These are phyloP conservation scores for Cataglyphis cursor DNA, from an alignment of 2,888 invertebrate genomes.

Conservation along the genomic window DNA sequence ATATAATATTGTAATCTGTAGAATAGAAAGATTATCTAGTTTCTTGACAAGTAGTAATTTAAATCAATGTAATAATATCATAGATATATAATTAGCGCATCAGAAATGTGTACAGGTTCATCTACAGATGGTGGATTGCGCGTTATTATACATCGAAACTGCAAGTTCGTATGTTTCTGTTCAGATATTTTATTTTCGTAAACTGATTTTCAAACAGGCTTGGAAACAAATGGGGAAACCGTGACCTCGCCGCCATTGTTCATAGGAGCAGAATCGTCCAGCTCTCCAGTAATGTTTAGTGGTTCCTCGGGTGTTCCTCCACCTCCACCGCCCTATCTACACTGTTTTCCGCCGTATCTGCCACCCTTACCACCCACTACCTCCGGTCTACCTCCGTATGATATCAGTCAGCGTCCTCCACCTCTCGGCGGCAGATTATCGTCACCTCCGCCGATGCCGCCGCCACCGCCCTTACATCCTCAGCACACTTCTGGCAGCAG, in stretches of 20 bases:
- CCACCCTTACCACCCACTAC: slow-evolving; percentile 88
- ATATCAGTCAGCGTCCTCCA: slow-evolving; percentile 86
- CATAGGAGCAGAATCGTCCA: slow-evolving; percentile 84
- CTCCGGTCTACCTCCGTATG: slow-evolving; percentile 82
- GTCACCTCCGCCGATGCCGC: slow-evolving; percentile 88
- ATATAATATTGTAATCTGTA: slow-evolving; percentile 18
- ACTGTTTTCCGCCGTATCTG: slow-evolving; percentile 88
- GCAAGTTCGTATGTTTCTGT: background rate
- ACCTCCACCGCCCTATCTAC: slow-evolving; percentile 86
- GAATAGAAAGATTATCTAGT: slow-evolving; percentile 16
- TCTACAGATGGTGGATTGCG: slow-evolving; percentile 39
- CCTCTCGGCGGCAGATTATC: slow-evolving; percentile 85
- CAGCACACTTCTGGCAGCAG: slow-evolving; percentile 83
- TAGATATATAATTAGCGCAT: slow-evolving; percentile 20
- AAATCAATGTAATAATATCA: slow-evolving; percentile 14
- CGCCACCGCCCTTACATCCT: slow-evolving; percentile 86
- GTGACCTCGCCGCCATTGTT: slow-evolving; percentile 86
- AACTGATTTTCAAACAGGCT: slow-evolving; percentile 74
- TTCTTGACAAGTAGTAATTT: slow-evolving; percentile 18
- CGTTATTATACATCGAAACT: slow-evolving; percentile 8
- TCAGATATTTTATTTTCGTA: slow-evolving; percentile 57
- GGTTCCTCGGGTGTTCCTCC: slow-evolving; percentile 86
- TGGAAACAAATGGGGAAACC: slow-evolving; percentile 87
- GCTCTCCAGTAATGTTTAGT: slow-evolving; percentile 87
- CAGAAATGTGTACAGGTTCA: slow-evolving; percentile 42